Evolutionary conservation across 2,888 invertebrate species (phyloP).

Genomic region (Cosmorhoe ocellata): DNA sequence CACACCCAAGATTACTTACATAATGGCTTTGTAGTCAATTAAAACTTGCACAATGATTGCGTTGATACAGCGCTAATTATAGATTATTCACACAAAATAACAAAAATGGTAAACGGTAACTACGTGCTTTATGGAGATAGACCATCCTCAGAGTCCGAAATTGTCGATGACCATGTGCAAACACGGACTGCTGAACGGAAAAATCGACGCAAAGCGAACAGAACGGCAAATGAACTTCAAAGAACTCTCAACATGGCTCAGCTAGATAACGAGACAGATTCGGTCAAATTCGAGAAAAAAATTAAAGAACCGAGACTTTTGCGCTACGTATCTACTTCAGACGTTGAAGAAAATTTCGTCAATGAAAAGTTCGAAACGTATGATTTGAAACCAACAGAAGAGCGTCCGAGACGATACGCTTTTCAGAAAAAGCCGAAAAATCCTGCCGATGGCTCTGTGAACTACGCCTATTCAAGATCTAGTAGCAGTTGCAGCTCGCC

Average conservation of each 20-base stretch:
- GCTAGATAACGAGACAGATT: constrained; percentile 74
- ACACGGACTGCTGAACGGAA: constrained; percentile 64
- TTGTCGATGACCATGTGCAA: constrained; percentile 71
- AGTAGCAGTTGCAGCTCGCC: constrained; percentile 76
- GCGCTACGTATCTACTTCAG: constrained; percentile 70
- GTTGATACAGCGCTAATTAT: constrained; percentile 36
- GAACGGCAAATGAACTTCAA: constrained; percentile 66
- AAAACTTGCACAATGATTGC: constrained; percentile 45
- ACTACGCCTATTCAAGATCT: constrained; percentile 72
- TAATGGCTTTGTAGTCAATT: constrained; percentile 36
- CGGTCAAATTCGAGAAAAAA: constrained; percentile 72
- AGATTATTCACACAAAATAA: constrained; percentile 33
- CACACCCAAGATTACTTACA: constrained; percentile 30
- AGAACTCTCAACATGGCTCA: constrained; percentile 62
- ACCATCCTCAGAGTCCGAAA: constrained; percentile 71
- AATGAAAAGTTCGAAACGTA: constrained; percentile 73
- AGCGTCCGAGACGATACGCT: constrained; percentile 61
- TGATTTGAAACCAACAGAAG: constrained; percentile 65
- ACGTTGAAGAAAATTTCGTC: constrained; percentile 68
- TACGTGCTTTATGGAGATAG: constrained; percentile 73
- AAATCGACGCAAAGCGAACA: constrained; percentile 57
- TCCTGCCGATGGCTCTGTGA: constrained; percentile 69
- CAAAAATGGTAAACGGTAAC: constrained; percentile 77
- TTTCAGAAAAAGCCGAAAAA: constrained; percentile 74
- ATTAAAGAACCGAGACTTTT: constrained; percentile 69